These are phyloP conservation scores for Panonychus citri DNA, from an alignment of 1,140 invertebrate genomes.

Conservation along the genomic window DNA sequence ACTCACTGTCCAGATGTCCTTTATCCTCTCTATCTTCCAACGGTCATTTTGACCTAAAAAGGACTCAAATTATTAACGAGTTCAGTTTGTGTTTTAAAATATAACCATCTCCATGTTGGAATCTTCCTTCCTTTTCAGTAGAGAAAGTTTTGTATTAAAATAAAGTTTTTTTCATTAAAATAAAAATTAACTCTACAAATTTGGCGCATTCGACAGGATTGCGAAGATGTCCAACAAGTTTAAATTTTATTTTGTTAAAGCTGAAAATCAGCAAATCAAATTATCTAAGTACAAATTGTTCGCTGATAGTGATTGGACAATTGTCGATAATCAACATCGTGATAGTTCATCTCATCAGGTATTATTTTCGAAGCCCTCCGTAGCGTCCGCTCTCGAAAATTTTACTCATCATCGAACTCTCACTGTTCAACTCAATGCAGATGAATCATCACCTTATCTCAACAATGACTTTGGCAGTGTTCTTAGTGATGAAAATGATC, in stretches of 20 bases:
- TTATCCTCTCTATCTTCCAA: too few relatives aligned
- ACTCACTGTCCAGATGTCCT: too few relatives aligned
- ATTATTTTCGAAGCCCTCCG: background rate
- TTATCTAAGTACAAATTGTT: background rate
- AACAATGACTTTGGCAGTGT: background rate
- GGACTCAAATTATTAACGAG: too few relatives aligned
- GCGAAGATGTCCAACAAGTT: background rate
- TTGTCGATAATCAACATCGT: background rate
- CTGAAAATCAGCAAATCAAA: background rate
- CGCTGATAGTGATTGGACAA: background rate
- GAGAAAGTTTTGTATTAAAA: too few relatives aligned
- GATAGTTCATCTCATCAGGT: background rate
- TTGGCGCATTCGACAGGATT: background rate
- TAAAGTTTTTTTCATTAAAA: too few relatives aligned
- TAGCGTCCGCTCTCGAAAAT: background rate
- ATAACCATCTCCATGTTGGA: too few relatives aligned
- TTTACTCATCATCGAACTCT: background rate
- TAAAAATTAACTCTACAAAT: background rate
- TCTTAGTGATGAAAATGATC: background rate
- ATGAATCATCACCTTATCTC: background rate
- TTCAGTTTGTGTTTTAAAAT: too few relatives aligned
- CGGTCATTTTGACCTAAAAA: too few relatives aligned
- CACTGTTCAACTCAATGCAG: background rate
- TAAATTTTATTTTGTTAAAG: background rate
- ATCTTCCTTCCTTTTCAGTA: too few relatives aligned